Evolutionary conservation across 1,140 invertebrate genomes (phyloP).

Genomic region (Akabosia matsudoensis): DNA sequence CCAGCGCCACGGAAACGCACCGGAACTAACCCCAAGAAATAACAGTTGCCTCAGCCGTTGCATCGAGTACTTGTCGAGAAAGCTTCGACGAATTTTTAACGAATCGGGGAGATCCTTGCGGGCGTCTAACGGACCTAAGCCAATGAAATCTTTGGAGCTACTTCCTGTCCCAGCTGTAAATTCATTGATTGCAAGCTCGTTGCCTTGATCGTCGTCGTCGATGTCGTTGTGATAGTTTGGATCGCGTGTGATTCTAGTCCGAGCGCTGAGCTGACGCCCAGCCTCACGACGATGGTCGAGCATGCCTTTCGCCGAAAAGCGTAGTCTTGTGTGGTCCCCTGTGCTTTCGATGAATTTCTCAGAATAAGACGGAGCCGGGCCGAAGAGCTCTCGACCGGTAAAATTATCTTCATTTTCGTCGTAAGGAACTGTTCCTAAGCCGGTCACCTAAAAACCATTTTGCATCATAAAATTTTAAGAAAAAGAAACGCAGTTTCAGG

Average conservation of each 20-base stretch:
- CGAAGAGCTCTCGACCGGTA: not conserved
- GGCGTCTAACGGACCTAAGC: not conserved
- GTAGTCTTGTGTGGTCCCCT: not conserved
- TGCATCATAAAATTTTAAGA: too few relatives aligned
- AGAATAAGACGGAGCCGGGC: not conserved
- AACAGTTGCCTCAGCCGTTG: not conserved
- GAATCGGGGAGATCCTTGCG: not conserved
- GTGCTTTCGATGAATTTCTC: not conserved
- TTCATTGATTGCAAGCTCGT: not conserved
- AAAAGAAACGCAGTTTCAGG: too few relatives aligned
- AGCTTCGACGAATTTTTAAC: not conserved
- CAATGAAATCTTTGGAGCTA: not conserved
- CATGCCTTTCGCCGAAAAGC: not conserved
- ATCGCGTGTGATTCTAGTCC: not conserved
- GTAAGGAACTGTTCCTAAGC: not conserved
- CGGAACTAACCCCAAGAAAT: not conserved
- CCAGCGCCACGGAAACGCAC: constrained; percentile 22
- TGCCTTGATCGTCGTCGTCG: not conserved
- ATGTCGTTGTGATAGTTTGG: not conserved
- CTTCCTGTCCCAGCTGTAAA: not conserved
- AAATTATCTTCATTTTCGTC: constrained; percentile 1
- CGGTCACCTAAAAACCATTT: not conserved
- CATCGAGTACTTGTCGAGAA: not conserved
- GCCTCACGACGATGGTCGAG: too few relatives aligned
- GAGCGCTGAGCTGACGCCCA: not conserved